These are phyloP conservation scores for Leptopterna dolabrata DNA, from an alignment of 2,888 invertebrate species.

Conservation along the genomic window DNA sequence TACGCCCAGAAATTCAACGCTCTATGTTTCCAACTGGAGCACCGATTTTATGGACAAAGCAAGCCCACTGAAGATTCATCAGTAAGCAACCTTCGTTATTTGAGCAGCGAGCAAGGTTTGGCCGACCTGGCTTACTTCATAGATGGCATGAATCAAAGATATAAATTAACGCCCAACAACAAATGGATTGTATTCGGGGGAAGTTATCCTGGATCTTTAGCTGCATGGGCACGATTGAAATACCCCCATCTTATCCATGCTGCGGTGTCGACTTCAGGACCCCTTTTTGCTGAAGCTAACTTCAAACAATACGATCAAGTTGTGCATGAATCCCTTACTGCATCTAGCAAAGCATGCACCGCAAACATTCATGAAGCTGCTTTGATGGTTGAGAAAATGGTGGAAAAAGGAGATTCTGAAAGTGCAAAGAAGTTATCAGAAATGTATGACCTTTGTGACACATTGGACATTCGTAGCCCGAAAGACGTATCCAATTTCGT, in stretches of 20 bases:
- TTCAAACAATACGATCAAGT: conserved; percentile 89
- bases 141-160: conserved; percentile 74
- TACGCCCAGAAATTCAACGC: conserved; percentile 85
- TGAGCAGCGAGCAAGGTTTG: conserved; percentile 84
- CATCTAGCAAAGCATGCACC: conserved; percentile 77
- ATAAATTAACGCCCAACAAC: conserved; percentile 71
- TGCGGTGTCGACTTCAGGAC: conserved; percentile 90
- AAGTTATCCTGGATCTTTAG: conserved; percentile 92
- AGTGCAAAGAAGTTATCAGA: conserved; percentile 67
- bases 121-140: conserved; percentile 91
- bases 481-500: conserved; percentile 84
- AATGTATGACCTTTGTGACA: conserved; percentile 76
- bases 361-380: conserved; percentile 75
- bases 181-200: conserved; percentile 96
- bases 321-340: conserved; percentile 79
- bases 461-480: conserved; percentile 73
- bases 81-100: conserved; percentile 80
- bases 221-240: conserved; percentile 90
- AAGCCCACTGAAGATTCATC: conserved; percentile 87
- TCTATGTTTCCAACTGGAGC: conserved; percentile 88
- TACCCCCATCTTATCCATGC: conserved; percentile 90
- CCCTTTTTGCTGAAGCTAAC: conserved; percentile 85
- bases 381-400: conserved; percentile 74
- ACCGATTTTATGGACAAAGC: conserved; percentile 93
- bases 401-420: conserved; percentile 70